Conservation (phyloP, 2,797 vertebrate genomes). For the Clarias pachynema region DNA sequence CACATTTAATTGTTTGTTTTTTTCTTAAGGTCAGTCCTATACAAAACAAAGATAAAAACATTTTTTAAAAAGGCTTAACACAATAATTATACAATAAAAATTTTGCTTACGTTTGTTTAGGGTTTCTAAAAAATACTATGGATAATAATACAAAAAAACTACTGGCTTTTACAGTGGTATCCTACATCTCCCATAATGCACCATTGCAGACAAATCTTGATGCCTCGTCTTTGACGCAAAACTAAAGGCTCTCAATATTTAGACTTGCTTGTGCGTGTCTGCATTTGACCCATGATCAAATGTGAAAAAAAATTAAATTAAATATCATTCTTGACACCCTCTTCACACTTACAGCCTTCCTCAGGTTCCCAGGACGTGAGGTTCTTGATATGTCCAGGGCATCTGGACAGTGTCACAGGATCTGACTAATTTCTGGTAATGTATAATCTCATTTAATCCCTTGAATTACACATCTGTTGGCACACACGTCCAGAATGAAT, state of each 20-base stretch:
- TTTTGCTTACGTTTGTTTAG: conserved; percentile 18
- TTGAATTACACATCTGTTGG: not conserved
- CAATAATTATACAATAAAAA: conserved; percentile 16
- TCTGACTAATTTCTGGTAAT: not conserved
- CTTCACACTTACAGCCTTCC: not conserved
- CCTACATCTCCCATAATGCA: conserved; percentile 55
- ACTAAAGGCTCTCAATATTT: conserved; percentile 38
- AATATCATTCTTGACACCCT: not conserved
- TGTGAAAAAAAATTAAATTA: not conserved
- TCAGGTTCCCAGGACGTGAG: conserved; percentile 16
- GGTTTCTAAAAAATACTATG: not conserved
- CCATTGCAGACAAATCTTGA: conserved; percentile 1
- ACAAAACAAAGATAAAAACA: conserved; percentile 48
- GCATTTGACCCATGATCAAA: conserved; percentile 40
- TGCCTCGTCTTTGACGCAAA: not conserved
- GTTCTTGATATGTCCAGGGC: not conserved
- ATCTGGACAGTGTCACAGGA: not conserved
- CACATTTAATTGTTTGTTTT: conserved; percentile 26
- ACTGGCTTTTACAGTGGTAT: conserved; percentile 49
- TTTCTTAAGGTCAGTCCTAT: conserved; percentile 36
- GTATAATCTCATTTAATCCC: not conserved
- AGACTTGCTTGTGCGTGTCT: conserved; percentile 41
- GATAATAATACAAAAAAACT: not conserved
- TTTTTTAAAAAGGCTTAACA: conserved; percentile 29
- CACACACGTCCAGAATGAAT: not conserved